These are phyloP conservation scores for Glyphotaelius pellucidus DNA, from an alignment of 2,888 invertebrate genomes.

Conservation along the genomic window DNA sequence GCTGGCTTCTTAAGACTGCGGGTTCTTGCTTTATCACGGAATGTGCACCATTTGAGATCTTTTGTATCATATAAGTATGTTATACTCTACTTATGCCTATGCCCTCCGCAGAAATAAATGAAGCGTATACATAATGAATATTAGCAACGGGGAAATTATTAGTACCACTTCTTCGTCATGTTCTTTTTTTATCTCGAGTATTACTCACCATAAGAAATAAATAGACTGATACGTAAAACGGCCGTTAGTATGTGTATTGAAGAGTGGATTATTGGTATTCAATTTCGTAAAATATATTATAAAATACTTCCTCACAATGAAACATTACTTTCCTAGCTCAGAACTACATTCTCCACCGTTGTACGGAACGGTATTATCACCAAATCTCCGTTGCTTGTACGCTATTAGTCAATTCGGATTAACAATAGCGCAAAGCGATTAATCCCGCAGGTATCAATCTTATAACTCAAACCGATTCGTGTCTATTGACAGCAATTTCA, in stretches of 20 bases:
- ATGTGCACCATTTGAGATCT: constrained; percentile 21
- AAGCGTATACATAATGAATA: background rate
- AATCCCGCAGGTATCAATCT: constrained; percentile 11
- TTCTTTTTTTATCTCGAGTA: background rate
- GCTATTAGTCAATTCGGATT: background rate
- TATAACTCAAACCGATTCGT: constrained; percentile 31
- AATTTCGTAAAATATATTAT: background rate
- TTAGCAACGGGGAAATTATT: background rate
- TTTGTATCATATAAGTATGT: constrained; percentile 18
- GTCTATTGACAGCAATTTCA: constrained; percentile 45
- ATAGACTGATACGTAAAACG: background rate
- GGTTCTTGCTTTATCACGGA: constrained; percentile 21
- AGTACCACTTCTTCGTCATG: background rate
- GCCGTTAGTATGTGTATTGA: background rate
- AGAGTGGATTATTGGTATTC: background rate
- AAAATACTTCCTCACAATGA: background rate
- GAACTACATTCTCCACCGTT: background rate
- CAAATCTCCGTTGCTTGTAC: background rate
- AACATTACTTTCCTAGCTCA: background rate
- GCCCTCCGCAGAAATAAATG: background rate
- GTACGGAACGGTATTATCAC: background rate
- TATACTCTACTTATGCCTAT: background rate
- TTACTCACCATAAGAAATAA: background rate
- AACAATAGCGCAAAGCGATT: constrained; percentile 18
- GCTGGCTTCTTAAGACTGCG: constrained; percentile 47